Evolutionary conservation across 92 coral and sea anemone species (phyloP), one percentile per base, ranked within the genome.

Genomic region (Parazoanthus darwini): DNA sequence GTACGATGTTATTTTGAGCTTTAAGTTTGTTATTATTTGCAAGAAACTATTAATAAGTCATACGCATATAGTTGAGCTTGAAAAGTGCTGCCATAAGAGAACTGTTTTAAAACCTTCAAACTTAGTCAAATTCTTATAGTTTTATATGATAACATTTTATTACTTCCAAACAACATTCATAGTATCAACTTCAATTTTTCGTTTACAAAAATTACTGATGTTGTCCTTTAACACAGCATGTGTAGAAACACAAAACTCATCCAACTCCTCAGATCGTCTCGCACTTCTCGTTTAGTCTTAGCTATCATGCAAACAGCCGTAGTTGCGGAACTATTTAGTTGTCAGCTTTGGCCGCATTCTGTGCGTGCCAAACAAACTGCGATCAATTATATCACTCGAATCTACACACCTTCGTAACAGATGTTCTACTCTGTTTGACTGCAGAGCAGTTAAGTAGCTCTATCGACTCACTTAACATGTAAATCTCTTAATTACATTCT

Each of bases 401-500:
- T 25, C 87, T 84, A n/a, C 44, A 84, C 87, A 29, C 78, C 77
- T 15, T 84, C 5, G 10, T 43, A 46, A 70, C 87, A 71, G 87
- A 84, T 83, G 87, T 71, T 23, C n/a, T 44, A 20, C 25, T n/a
- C 77, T n/a, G 51, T 84, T 71, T 68, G 72, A 35, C 72, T 56
- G 85, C 85, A 39, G 51, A 48, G 85, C 51, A 66, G 71, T 67
- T 67, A 82, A 84, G 87, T 46, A 71, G 33, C 77, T 42, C 37
- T 67, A 63, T 82, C 58, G 36, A 39, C 23, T 68, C 75, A 65
- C 87, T 84, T 46, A 71, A 70, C 67, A 84, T 84, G 79, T 48
- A 84, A 84, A 84, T 84, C 87, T 71, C 78, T 79, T 84, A 70
- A 84, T 84, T 54, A 84, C 87, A 71, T 70, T 84, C 42, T 83